Percentiles rank a stretch among this genome's conserved stretches.
Evolutionary conservation across 2,797 vertebrate species (phyloP).

Genomic region (Hippocampus kuda): DNA sequence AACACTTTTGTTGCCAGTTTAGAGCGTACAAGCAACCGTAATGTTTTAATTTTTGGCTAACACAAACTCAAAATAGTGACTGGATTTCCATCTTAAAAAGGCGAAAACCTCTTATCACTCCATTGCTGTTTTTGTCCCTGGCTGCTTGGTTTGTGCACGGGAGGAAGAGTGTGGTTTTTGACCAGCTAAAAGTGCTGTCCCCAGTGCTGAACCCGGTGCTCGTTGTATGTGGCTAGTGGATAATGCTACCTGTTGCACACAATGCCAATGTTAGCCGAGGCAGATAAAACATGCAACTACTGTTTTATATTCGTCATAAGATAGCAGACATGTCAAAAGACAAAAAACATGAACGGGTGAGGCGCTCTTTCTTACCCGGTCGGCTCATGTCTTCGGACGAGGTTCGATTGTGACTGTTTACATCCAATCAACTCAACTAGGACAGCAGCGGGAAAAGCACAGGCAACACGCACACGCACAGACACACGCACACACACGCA

Average conservation of each 20-base stretch:
- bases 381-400: constrained; percentile 41
- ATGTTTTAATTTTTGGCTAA: too few species aligned
- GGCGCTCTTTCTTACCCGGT: constrained; percentile 43
- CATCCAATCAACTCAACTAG: constrained; percentile 19
- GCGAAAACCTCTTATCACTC: too few species aligned
- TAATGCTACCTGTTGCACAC: constrained; percentile 44
- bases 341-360: background rate
- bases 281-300: background rate
- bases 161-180: too few species aligned
- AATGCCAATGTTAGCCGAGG: constrained; percentile 12
- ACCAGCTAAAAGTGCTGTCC: background rate
- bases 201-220: constrained; percentile 43
- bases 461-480: background rate
- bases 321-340: background rate
- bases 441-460: constrained; percentile 6
- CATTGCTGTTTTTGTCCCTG: too few species aligned
- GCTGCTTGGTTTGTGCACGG: too few species aligned
- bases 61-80: too few species aligned
- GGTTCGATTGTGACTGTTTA: constrained; percentile 8
- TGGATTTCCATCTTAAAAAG: too few species aligned
- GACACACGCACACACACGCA: background rate
- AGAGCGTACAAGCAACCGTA: too few species aligned
- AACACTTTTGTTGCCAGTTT: too few species aligned
- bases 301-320: background rate
- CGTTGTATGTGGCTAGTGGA: constrained; percentile 2